These are phyloP conservation scores for Halichondria panicea DNA, from an alignment of 37 sponge, comb jelly and placozoan genomes.

Conservation along the genomic window DNA sequence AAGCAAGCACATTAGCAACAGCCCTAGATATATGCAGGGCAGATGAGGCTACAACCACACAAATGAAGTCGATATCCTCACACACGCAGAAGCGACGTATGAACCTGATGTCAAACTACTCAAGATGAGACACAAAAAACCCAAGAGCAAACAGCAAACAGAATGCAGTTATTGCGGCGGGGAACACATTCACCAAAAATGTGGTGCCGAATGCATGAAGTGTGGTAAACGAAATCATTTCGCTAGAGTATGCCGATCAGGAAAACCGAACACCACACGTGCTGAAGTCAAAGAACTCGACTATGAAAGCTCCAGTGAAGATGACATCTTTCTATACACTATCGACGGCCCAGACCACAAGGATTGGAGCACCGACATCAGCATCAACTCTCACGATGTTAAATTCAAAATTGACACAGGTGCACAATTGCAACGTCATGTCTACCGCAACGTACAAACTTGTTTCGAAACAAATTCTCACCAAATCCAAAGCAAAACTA, in stretches of 20 bases:
- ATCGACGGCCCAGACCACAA: neutral
- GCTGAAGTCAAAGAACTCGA: conserved; percentile 6
- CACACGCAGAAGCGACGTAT: no score
- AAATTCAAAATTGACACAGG: conserved; percentile 39
- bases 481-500: conserved; percentile 17
- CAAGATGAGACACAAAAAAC: neutral
- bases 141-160: neutral
- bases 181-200: neutral
- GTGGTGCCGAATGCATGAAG: conserved; percentile 32
- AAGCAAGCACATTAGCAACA: conserved; percentile 11
- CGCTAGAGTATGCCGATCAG: conserved; percentile 26
- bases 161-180: neutral
- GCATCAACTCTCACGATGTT: neutral
- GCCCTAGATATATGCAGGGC: conserved; percentile 43
- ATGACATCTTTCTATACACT: neutral
- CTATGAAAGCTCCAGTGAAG: neutral
- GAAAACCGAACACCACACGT: neutral
- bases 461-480: conserved; percentile 2
- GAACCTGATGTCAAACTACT: neutral
- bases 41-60: conserved; percentile 14
- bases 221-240: conserved; percentile 40
- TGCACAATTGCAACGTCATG: conserved; percentile 47
- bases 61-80: conserved; percentile 27
- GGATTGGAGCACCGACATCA: conserved; percentile 6
- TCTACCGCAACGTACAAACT: conserved; percentile 9